Base-by-base conservation (phyloP, 2,888 invertebrate genomes). In the Hybos culiciformis region DNA sequence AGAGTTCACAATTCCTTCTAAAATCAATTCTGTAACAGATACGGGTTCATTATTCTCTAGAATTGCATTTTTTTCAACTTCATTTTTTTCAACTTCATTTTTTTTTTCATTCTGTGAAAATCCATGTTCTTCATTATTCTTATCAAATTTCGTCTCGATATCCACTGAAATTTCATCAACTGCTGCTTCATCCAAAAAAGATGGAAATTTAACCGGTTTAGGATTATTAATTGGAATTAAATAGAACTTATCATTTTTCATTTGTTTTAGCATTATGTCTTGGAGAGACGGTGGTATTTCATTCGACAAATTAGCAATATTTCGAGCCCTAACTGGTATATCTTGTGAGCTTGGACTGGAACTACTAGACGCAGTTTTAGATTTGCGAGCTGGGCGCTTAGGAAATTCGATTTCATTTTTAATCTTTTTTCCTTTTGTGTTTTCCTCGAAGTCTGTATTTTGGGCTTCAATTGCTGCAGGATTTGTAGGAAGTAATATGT, bases 211-310 rank as follows among this genome's bases (percentile, higher is more conserved):
- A 3, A 20, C 3, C 7, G 20, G 7, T 20, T 3, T 11, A 5
- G n/a, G 2, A 17, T 20, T 36, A 19, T 20, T 19, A 19, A 36
- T n/a, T 5, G 36, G 36, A n/a, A 36, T 36, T 6, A 36, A n/a
- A 11, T 2, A 11, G n/a, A 20, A 11, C 12, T 17, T 20, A 19
- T 20, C n/a, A 20, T 36, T 19, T 20, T 20, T 7, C 2, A 34
- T 19, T 8, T 12, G 8, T 36, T 20, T 36, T 20, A 29, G 12
- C 19, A 65, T 29, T 15, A 63, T 45, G 38, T 65, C 64, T 46
- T 65, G 64, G 1, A 65, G 59, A 2, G 65, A 65, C 3, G 64
- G 64, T 1, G 63, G 53, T 59, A 65, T 63, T 43, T 54, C 48
- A 3, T 53, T 47, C 0, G 64, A 50, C 12, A 63, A 43, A 42